Percentiles rank a stretch among this genome's conserved stretches.
phyloP scores from a whole-genome alignment of 64 coral and sea anemone genomes.

The Catalaphyllia jardinei region DNA sequence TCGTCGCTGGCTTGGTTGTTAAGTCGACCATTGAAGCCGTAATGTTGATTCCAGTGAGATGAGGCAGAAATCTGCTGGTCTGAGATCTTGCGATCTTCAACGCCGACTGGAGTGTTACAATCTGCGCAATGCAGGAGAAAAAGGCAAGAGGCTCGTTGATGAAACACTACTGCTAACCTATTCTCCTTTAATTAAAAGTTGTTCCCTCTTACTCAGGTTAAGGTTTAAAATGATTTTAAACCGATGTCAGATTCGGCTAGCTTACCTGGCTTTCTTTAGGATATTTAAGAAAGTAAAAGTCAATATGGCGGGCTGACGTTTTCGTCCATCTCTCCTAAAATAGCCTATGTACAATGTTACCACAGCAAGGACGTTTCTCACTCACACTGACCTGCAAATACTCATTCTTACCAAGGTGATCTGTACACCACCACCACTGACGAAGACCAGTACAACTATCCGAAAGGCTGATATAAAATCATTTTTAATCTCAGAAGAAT shows the following conservation, averaged over 20 bases:
- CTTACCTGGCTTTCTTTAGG: no score
- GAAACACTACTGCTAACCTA: no score
- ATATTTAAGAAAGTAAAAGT: no score
- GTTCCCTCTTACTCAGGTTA: no score
- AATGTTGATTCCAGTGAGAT: constrained; percentile 80
- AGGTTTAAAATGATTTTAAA: no score
- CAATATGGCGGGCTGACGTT: no score
- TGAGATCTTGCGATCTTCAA: constrained; percentile 66
- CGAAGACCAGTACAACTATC: no score
- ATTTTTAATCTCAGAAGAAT: no score
- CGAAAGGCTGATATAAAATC: no score
- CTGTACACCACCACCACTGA: constrained; percentile 67
- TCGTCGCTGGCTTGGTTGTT: constrained; percentile 39
- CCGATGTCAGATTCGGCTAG: no score
- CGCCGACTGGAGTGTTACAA: constrained; percentile 70
- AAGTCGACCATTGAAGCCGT: constrained; percentile 50
- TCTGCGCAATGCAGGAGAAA: constrained; percentile 19
- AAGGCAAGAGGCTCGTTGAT: neutral
- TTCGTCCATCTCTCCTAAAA: neutral
- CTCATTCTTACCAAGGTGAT: constrained; percentile 39
- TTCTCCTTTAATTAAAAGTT: no score
- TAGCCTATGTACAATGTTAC: neutral
- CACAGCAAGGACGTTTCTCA: neutral
- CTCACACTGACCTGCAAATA: constrained; percentile 58
- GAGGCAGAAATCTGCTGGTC: constrained; percentile 71